phyloP scores from a whole-genome alignment of 2,888 invertebrate species.

The Amiota mariae region DNA sequence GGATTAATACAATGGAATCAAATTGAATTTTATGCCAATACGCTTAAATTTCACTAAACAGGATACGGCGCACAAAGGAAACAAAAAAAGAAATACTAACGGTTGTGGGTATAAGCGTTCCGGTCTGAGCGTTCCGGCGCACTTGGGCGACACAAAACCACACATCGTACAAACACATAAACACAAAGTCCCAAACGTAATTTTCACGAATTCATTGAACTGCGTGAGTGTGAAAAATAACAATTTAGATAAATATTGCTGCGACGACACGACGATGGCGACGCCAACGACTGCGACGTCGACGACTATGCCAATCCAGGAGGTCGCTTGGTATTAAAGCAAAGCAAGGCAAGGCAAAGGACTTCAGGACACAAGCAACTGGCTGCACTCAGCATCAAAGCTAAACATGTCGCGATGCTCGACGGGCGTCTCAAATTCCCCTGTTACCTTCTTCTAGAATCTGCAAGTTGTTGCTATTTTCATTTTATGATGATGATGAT shows the following conservation, averaged over 20 bases:
- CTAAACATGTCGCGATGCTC: conserved; percentile 27
- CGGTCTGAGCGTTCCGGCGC: conserved; percentile 20
- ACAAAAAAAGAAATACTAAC: conserved; percentile 20
- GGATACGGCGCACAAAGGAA: background rate
- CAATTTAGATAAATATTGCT: conserved; percentile 74
- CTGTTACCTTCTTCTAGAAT: too few species aligned
- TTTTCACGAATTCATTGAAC: conserved; percentile 74
- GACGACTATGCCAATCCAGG: conserved; percentile 35
- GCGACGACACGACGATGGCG: conserved; percentile 50
- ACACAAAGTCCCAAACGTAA: conserved; percentile 73
- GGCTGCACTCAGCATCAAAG: background rate
- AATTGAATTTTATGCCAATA: conserved; percentile 68
- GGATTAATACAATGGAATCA: conserved; percentile 64
- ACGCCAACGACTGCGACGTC: conserved; percentile 5
- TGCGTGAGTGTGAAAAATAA: conserved; percentile 74
- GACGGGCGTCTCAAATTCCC: conserved; percentile 39
- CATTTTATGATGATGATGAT: conserved; percentile 2
- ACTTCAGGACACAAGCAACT: background rate
- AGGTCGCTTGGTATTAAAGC: background rate
- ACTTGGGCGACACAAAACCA: conserved; percentile 11
- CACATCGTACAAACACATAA: conserved; percentile 33
- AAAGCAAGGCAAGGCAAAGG: too few species aligned
- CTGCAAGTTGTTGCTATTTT: conserved; percentile 5
- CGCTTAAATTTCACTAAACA: conserved; percentile 54
- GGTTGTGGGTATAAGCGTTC: conserved; percentile 16